Conservation (phyloP, 2,888 invertebrate species). For the Nycteola revayana region DNA sequence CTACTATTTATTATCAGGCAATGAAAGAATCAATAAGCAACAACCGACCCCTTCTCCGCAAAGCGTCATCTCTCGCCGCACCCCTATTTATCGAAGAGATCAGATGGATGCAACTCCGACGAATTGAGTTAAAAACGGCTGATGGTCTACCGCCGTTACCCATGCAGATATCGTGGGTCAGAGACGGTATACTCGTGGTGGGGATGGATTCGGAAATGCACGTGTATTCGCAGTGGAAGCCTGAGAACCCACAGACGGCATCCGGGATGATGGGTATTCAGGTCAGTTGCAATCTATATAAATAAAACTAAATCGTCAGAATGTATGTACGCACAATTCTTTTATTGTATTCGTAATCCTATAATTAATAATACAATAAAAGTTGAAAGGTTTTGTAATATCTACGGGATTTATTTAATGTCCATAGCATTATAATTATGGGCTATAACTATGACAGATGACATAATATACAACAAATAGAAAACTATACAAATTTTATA, state of each 20-base stretch:
- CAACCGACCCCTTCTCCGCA: constrained; percentile 92
- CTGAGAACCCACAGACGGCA: constrained; percentile 73
- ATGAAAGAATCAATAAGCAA: constrained; percentile 93
- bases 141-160: constrained; percentile 98
- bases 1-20: constrained; percentile 75
- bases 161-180: constrained; percentile 99
- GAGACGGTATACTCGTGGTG: constrained; percentile 98
- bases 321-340: too few species aligned
- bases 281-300: too few species aligned
- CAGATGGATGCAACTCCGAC: constrained; percentile 97
- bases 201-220: constrained; percentile 99
- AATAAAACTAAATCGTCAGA: too few species aligned
- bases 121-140: constrained; percentile 94
- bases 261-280: constrained; percentile 50
- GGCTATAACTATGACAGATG: too few species aligned
- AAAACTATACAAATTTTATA: too few species aligned
- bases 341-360: too few species aligned
- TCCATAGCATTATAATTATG: too few species aligned
- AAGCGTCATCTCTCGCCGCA: constrained; percentile 95
- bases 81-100: constrained; percentile 95
- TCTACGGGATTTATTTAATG: too few species aligned
- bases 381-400: too few species aligned
- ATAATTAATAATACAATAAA: too few species aligned
- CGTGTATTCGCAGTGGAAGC: constrained; percentile 99
- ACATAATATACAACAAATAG: too few species aligned